Evolutionary conservation across 2,797 vertebrate genomes (phyloP).

Genomic region (Synaphobranchus kaupii): DNA sequence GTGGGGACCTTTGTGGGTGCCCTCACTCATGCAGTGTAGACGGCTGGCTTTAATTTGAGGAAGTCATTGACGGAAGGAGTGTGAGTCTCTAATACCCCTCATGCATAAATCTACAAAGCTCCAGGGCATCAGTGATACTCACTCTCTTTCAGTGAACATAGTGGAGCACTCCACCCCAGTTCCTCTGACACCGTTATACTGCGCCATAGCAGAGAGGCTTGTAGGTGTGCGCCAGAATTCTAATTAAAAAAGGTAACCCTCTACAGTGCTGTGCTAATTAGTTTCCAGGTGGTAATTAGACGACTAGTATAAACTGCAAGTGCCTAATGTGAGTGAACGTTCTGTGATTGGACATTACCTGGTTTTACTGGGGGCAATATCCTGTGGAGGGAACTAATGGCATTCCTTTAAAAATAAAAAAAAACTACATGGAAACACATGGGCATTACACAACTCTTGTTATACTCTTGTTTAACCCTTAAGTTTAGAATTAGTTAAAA

Average conservation of each 20-base stretch:
- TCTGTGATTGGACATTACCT: slow-evolving; percentile 43
- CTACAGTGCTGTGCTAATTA: slow-evolving; percentile 42
- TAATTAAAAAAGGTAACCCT: slow-evolving; percentile 27
- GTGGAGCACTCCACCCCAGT: background rate
- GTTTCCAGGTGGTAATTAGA: slow-evolving; percentile 44
- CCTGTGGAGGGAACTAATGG: slow-evolving; percentile 15
- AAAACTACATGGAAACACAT: slow-evolving; percentile 14
- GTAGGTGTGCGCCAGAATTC: background rate
- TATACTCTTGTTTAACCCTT: background rate
- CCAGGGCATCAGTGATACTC: background rate
- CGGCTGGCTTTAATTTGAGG: background rate
- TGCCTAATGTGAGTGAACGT: slow-evolving; percentile 40
- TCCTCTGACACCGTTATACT: background rate
- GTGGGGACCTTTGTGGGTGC: background rate
- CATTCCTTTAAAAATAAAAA: background rate
- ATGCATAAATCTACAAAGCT: background rate
- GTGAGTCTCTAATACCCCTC: background rate
- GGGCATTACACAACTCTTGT: background rate
- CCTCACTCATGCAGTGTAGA: background rate
- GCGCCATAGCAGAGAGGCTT: background rate
- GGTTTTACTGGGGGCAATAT: slow-evolving; percentile 34
- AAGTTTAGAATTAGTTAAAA: background rate
- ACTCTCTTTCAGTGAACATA: background rate
- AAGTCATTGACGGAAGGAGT: background rate
- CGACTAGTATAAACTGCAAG: slow-evolving; percentile 42